Evolutionary conservation across 1,140 invertebrate species (phyloP).

Genomic region (Camponotus vicinus): DNA sequence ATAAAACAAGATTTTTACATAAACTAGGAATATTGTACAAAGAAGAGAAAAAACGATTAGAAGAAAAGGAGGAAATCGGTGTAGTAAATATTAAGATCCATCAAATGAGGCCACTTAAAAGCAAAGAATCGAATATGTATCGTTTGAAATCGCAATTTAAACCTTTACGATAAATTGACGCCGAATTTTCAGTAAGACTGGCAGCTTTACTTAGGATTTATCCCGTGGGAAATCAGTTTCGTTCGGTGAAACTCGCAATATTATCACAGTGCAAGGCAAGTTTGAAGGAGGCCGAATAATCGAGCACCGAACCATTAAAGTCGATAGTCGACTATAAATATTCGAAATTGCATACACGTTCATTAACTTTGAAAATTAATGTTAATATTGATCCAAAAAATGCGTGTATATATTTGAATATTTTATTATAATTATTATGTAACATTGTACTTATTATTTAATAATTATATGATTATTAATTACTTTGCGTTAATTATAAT

Average conservation of each 20-base stretch:
- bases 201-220: conserved; percentile 71
- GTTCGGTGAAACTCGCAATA: conserved; percentile 68
- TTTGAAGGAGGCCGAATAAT: conserved; percentile 65
- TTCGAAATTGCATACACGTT: neutral
- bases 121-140: conserved; percentile 41
- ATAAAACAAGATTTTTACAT: neutral
- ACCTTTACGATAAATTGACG: conserved; percentile 71
- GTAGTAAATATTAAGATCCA: conserved; percentile 8
- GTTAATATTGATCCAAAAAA: neutral
- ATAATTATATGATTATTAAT: too few species aligned
- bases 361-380: conserved; percentile 14
- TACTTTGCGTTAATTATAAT: conserved; percentile 2
- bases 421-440: neutral
- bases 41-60: neutral
- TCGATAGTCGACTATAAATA: conserved; percentile 58
- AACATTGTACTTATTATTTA: neutral
- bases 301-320: conserved; percentile 66
- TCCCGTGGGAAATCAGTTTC: conserved; percentile 77
- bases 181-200: conserved; percentile 62
- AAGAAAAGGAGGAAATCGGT: neutral
- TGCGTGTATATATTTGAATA: neutral
- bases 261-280: conserved; percentile 52
- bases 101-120: conserved; percentile 37
- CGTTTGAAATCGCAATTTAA: conserved; percentile 69
- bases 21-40: neutral